These are phyloP conservation scores for Sebastes fasciatus DNA, from an alignment of 2,113 vertebrate species.

Conservation along the genomic window DNA sequence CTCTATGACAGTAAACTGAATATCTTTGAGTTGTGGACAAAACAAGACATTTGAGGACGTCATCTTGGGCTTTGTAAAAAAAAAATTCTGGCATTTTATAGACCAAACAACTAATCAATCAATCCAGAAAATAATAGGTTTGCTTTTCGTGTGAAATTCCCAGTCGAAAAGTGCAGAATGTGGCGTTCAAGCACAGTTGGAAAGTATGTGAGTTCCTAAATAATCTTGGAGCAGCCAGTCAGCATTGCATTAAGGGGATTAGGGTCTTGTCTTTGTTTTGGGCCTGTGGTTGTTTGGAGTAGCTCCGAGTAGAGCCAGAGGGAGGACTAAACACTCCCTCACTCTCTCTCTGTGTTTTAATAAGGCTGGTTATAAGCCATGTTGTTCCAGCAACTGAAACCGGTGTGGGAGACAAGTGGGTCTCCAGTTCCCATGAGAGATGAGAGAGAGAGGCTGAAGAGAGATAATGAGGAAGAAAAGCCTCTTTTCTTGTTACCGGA, in stretches of 20 bases:
- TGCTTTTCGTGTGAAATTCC: neutral
- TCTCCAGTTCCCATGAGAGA: conserved; percentile 66
- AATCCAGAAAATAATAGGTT: neutral
- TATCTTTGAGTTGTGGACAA: no score
- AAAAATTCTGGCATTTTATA: no score
- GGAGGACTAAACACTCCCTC: conserved; percentile 48
- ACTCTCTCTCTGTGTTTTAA: conserved; percentile 52
- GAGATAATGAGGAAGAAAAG: conserved; percentile 10
- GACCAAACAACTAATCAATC: no score
- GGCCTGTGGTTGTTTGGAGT: conserved; percentile 59
- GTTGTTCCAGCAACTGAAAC: conserved; percentile 55
- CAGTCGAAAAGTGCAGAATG: conserved; percentile 2
- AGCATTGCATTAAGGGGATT: conserved; percentile 56
- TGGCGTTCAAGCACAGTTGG: conserved; percentile 10
- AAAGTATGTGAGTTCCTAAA: conserved; percentile 14
- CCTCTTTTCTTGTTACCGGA: neutral
- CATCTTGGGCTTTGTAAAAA: no score
- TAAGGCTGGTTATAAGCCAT: conserved; percentile 57
- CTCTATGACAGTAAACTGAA: no score
- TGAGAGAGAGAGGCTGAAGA: conserved; percentile 6
- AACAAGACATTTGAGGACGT: no score
- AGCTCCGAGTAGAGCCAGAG: conserved; percentile 50
- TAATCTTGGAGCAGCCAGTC: conserved; percentile 23
- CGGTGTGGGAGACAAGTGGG: conserved; percentile 66
- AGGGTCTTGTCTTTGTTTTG: conserved; percentile 55